Evolutionary conservation across 2,797 vertebrate species (phyloP).

Genomic region (Mormyrops attenuatus): DNA sequence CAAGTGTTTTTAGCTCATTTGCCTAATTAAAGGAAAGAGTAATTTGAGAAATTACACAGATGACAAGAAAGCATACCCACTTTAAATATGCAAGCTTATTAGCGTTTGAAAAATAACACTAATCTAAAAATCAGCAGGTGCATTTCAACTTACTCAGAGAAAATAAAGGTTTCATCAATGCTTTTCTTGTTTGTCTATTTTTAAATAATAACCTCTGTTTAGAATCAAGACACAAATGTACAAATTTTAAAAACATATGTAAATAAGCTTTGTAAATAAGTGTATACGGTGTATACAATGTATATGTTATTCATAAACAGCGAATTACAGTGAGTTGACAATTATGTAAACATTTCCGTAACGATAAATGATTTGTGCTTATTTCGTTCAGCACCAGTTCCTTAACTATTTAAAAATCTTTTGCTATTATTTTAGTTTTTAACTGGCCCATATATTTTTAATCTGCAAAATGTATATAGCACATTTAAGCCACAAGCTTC

Average conservation of each 20-base stretch:
- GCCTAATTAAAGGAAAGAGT: conserved; percentile 58
- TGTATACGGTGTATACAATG: background rate
- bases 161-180: background rate
- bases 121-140: conserved; percentile 18
- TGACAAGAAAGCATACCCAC: conserved; percentile 51
- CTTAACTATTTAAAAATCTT: conserved; percentile 31
- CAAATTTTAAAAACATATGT: background rate
- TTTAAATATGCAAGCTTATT: conserved; percentile 36
- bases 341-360: background rate
- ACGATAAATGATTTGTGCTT: background rate
- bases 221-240: background rate
- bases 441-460: conserved; percentile 44
- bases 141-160: background rate
- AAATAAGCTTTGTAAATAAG: background rate
- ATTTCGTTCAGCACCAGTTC: background rate
- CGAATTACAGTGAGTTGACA: background rate
- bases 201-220: background rate
- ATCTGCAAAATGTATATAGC: conserved; percentile 58
- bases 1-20: conserved; percentile 39
- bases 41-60: conserved; percentile 53
- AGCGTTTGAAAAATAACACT: conserved; percentile 12
- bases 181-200: background rate
- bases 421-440: conserved; percentile 42
- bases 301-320: background rate
- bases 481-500: conserved; percentile 58